phyloP scores from a whole-genome alignment of 2,113 vertebrate species.

The Ailurus styani region DNA sequence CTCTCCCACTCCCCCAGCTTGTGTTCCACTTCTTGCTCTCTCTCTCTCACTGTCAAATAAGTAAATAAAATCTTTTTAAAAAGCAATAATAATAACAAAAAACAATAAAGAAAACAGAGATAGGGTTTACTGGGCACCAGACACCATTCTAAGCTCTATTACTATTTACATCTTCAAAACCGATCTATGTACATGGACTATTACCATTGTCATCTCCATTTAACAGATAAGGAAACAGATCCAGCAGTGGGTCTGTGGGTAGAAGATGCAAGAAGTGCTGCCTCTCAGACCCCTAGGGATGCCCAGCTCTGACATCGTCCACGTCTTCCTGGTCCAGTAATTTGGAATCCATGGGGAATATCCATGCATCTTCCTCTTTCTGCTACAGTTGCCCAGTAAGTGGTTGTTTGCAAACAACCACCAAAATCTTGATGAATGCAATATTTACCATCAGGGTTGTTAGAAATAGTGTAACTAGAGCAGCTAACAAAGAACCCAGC shows the following conservation, averaged over 20 bases:
- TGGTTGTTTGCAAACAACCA: not conserved
- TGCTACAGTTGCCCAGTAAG: not conserved
- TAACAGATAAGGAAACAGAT: not conserved
- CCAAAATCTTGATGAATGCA: not conserved
- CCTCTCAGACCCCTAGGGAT: not conserved
- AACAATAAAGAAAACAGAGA: not conserved
- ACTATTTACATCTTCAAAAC: not conserved
- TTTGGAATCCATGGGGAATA: not conserved
- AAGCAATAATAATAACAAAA: not conserved
- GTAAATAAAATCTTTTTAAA: no score
- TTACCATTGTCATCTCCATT: not conserved
- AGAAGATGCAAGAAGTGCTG: not conserved
- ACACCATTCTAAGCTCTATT: not conserved
- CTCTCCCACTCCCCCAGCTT: no score
- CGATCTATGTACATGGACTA: no score
- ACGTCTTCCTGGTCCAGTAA: not conserved
- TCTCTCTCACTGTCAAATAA: no score
- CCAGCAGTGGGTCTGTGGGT: not conserved
- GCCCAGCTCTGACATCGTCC: not conserved
- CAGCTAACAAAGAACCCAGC: not conserved
- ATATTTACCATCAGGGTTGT: not conserved
- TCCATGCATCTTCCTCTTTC: not conserved
- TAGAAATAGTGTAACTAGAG: not conserved
- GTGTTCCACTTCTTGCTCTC: no score
- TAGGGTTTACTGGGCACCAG: not conserved